Base-by-base conservation (phyloP, 2,797 vertebrate genomes). In the Echiichthys vipera region DNA sequence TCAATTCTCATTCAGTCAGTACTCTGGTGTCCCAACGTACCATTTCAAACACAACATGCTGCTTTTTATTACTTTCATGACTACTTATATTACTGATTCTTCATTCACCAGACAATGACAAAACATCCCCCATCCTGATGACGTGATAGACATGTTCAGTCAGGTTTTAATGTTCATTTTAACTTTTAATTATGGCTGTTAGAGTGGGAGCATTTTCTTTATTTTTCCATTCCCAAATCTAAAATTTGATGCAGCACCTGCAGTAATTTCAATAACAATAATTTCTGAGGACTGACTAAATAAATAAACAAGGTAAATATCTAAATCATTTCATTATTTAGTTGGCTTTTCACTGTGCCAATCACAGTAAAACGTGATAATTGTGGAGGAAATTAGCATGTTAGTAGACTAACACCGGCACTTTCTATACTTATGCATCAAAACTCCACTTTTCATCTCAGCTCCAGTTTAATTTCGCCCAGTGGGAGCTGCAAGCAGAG, bases 401-500 rank as follows among this genome's bases (percentile, higher is more conserved):
- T 63, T 39, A 37, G 55, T 45, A 30, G 15, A 51, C 32, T 43
- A 40, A 46, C 70, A 61, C 2, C 32, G 53, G 51, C 3, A 1
- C 30, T 54, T 79, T 59, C 29, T 37, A 63, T 24, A 51, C 22
- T 58, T 24, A 59, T 77, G 46, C 53, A 32, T 64, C 55, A 67
- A 71, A 65, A 43, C 34, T 65, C 54, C 50, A 50, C 45, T 36
- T 56, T 69, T 50, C 5, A 25, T 72, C 20, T 78, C 29, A 12
- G 61, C 70, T 61, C 6, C 40, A 46, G 25, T 57, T 66, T 79
- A 54, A 84, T 81, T 61, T 74, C 32, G 25, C 72, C 83, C 72
- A 36, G 17, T 77, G 72, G 71, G 70, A 77, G 83, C 72, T 71
- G 54, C 65, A 85, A 29, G 70, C 66, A 49, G 56, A 71, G 72